phyloP scores from a whole-genome alignment of 2,888 invertebrate genomes.

The Cheilosia vulpina region DNA sequence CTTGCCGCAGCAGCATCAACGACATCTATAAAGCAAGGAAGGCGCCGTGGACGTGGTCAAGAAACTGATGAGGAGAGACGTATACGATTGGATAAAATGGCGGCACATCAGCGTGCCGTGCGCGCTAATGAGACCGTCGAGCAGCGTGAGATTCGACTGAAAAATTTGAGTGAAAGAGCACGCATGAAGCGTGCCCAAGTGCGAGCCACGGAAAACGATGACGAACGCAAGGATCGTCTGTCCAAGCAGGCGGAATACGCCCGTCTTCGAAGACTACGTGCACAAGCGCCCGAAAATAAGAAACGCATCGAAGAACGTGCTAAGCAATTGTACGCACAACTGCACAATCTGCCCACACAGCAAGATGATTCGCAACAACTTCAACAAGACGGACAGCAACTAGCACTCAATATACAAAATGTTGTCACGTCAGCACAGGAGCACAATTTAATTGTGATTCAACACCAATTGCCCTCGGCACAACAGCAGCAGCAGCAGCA shows the following conservation, averaged over 20 bases:
- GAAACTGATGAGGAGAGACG: constrained; percentile 83
- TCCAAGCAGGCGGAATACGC: constrained; percentile 83
- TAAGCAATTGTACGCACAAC: constrained; percentile 81
- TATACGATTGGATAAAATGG: constrained; percentile 82
- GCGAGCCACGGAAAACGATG: constrained; percentile 81
- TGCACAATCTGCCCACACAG: constrained; percentile 74
- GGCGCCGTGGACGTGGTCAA: constrained; percentile 81
- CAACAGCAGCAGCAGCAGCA: constrained; percentile 60
- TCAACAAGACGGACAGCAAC: constrained; percentile 77
- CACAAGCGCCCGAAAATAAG: constrained; percentile 80
- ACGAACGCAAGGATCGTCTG: constrained; percentile 81
- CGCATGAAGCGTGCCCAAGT: constrained; percentile 82
- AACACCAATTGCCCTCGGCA: constrained; percentile 62
- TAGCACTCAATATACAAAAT: constrained; percentile 39
- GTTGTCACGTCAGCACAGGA: constrained; percentile 45
- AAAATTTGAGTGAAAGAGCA: constrained; percentile 82
- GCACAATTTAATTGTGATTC: constrained; percentile 53
- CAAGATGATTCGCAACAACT: constrained; percentile 74
- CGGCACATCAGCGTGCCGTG: constrained; percentile 82
- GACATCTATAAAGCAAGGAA: constrained; percentile 71
- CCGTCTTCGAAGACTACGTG: constrained; percentile 81
- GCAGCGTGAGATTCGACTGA: constrained; percentile 81
- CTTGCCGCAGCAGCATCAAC: constrained; percentile 78
- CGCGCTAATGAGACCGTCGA: constrained; percentile 83
- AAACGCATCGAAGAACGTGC: constrained; percentile 77